Conservation (phyloP, 2,113 vertebrate genomes). For the Onychostoma macrolepis region DNA sequence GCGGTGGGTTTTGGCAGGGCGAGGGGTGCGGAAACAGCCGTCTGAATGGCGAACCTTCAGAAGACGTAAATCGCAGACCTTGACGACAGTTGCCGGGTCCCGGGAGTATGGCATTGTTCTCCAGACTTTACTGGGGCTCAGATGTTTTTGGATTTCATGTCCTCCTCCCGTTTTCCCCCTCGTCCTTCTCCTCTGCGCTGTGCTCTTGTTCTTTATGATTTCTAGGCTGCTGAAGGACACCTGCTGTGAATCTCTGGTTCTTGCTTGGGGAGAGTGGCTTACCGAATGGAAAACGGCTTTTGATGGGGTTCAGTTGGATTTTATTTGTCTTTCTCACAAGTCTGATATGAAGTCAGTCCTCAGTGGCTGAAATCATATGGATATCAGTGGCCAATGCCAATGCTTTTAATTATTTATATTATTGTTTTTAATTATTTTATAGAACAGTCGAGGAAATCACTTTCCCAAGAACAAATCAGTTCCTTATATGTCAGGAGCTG, state of each 20-base stretch:
- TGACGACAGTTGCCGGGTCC: conserved; percentile 63
- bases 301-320: conserved; percentile 69
- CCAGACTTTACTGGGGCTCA: conserved; percentile 65
- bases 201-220: conserved; percentile 45
- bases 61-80: conserved; percentile 72
- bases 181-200: background rate
- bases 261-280: conserved; percentile 67
- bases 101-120: conserved; percentile 70
- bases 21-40: conserved; percentile 65
- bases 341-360: conserved; percentile 11
- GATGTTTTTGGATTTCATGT: conserved; percentile 63
- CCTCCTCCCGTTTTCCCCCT: conserved; percentile 59
- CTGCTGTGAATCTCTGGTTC: conserved; percentile 72
- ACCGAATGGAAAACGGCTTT: conserved; percentile 67
- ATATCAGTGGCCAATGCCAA: background rate
- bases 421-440: background rate
- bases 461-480: too few species aligned
- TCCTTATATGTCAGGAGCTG: too few species aligned
- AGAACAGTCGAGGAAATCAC: too few species aligned
- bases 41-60: conserved; percentile 63
- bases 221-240: conserved; percentile 74
- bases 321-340: conserved; percentile 1
- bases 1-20: conserved; percentile 67
- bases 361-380: background rate
- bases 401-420: background rate